Base-by-base conservation (phyloP, 1,140 invertebrate genomes). In the Latrodectus geometricus region DNA sequence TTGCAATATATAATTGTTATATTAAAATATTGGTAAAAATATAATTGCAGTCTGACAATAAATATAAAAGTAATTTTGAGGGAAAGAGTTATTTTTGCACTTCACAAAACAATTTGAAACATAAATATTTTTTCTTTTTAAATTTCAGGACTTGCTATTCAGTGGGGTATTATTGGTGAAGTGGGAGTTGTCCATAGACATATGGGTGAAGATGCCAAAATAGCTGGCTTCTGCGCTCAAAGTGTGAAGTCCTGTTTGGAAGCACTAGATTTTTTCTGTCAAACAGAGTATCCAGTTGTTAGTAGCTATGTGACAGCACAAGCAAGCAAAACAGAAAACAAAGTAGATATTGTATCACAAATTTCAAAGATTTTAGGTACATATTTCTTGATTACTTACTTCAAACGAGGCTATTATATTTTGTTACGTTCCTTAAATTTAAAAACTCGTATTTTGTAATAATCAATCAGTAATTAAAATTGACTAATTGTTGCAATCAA, bases 161-260 rank as follows among this genome's bases (percentile, higher is more conserved):
- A 99, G 91, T 99, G 97, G 97, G 98, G 98, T 88, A 97, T 97
- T 70, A 96, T 99, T 89, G 97, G 97, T 88, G 98, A 99, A 91
- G 98, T 99, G 21, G 98, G 98, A 84, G 92, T 99, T 48, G 94
- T 99, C 75, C 90, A 96, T 83, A 96, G 98, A 88, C 11, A 61
- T 8, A 61, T 17, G 54, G 17, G 17, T 14, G 17, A 14, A 14
- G 54, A 17, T 61, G 54, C 54, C 54, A 17, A 17, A 17, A 11
- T 61, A 61, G 11, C 54, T 61, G 17, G 54, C 17, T 61, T 61
- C 3, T 17, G 17, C 11, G 54, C 54, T 17, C 54, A 61, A 61
- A 61, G 17, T 17, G 54, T 61, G 3, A 11, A 61, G 8, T 61
- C 54, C 8, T 61, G 54, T 17, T 17, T 61, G 54, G 54, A 61